Percentiles rank a stretch among this genome's conserved stretches.
Evolutionary conservation across 2,113 vertebrate species (phyloP).

Genomic region (Sorex fumeus): DNA sequence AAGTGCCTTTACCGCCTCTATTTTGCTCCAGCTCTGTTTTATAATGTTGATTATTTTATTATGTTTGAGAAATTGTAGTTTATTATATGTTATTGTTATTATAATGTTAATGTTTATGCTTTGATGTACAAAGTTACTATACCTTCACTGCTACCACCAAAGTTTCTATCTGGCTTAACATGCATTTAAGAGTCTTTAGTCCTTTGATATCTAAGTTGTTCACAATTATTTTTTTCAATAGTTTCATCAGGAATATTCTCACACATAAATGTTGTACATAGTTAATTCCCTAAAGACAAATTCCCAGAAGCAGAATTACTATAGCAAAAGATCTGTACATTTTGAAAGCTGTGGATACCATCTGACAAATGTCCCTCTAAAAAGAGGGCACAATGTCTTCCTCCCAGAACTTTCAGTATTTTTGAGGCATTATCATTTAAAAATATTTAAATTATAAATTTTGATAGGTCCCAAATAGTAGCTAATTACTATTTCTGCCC

Average conservation of each 20-base stretch:
- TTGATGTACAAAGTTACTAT: no score
- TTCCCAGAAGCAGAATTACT: constrained; percentile 76
- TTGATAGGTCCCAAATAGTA: not conserved
- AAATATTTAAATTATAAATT: constrained; percentile 12
- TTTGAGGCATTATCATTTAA: constrained; percentile 14
- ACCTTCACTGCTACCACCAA: no score
- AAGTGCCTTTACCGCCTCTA: no score
- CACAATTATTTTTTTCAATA: constrained; percentile 55
- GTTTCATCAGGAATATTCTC: constrained; percentile 71
- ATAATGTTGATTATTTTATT: no score
- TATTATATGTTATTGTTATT: no score
- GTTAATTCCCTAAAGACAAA: constrained; percentile 71
- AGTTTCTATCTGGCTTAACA: constrained; percentile 20
- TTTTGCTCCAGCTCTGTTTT: no score
- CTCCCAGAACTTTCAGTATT: constrained; percentile 7
- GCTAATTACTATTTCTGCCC: constrained; percentile 58
- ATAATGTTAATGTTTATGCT: no score
- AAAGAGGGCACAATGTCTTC: not conserved
- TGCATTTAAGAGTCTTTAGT: constrained; percentile 60
- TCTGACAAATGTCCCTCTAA: constrained; percentile 62
- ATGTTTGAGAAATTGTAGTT: no score
- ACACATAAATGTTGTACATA: constrained; percentile 68
- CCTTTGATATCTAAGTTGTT: constrained; percentile 64
- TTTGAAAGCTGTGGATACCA: constrained; percentile 66
- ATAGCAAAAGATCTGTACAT: constrained; percentile 63